Conservation (phyloP, 2,888 invertebrate species). For the Myopa tessellatipennis region DNA sequence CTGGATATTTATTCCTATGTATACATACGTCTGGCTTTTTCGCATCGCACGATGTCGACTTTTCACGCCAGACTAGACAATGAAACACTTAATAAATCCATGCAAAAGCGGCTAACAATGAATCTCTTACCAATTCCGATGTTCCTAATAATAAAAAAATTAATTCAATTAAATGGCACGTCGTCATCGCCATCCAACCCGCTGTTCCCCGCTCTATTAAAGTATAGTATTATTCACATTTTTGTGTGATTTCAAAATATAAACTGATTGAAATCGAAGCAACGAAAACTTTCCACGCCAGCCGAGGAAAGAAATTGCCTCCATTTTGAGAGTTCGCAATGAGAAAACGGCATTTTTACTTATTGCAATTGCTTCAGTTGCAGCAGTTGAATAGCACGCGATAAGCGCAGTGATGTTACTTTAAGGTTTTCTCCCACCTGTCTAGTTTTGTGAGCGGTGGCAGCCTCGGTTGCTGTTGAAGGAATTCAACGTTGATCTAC, state of each 20-base stretch:
- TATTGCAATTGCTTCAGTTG: not conserved
- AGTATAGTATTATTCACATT: not conserved
- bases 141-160: not conserved
- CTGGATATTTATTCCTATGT: not conserved
- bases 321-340: not conserved
- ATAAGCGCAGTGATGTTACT: not conserved
- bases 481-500: no score
- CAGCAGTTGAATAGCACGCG: constrained; percentile 18
- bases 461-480: no score
- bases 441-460: not conserved
- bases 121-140: not conserved
- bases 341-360: not conserved
- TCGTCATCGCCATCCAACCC: not conserved
- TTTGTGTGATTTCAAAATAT: not conserved
- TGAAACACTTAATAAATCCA: constrained; percentile 1
- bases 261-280: not conserved
- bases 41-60: not conserved
- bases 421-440: not conserved
- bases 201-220: not conserved
- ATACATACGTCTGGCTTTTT: not conserved
- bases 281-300: constrained; percentile 21
- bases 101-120: constrained; percentile 11
- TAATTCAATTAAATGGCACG: not conserved
- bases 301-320: not conserved
- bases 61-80: constrained; percentile 21